These are phyloP conservation scores for Ectropis crepuscularia DNA, from an alignment of 2,888 invertebrate genomes.

Conservation along the genomic window DNA sequence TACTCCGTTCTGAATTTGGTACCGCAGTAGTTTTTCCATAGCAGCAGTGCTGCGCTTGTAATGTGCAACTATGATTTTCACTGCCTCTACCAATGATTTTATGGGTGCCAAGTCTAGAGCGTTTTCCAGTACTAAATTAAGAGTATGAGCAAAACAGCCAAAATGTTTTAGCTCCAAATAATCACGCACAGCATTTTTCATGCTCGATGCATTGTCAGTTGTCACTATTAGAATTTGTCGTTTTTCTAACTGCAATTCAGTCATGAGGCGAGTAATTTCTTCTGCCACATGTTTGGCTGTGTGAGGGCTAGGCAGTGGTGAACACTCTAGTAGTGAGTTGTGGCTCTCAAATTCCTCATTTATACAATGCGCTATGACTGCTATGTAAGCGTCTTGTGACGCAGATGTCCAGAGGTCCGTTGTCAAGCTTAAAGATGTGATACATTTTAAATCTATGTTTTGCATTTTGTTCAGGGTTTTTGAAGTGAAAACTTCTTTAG, in stretches of 20 bases:
- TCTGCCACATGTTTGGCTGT: slow-evolving; percentile 42
- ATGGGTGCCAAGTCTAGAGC: slow-evolving; percentile 23
- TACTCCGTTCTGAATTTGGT: slow-evolving; percentile 39
- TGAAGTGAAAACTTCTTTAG: too few species aligned
- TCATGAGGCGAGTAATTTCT: slow-evolving; percentile 19
- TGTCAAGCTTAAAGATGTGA: slow-evolving; percentile 40
- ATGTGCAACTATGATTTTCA: slow-evolving; percentile 38
- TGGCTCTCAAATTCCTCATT: slow-evolving; percentile 39
- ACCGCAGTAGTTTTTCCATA: slow-evolving; percentile 39
- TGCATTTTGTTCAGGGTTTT: slow-evolving; percentile 9
- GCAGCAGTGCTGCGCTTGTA: slow-evolving; percentile 39
- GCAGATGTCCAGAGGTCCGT: slow-evolving; percentile 48
- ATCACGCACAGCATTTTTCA: slow-evolving; percentile 40
- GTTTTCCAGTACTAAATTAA: slow-evolving; percentile 40
- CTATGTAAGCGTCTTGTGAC: slow-evolving; percentile 31
- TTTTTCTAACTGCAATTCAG: slow-evolving; percentile 8
- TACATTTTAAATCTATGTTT: slow-evolving; percentile 13
- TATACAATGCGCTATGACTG: slow-evolving; percentile 46
- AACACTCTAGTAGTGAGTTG: slow-evolving; percentile 29
- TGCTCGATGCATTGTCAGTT: slow-evolving; percentile 48
- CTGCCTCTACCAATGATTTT: slow-evolving; percentile 31
- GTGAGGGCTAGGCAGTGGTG: slow-evolving; percentile 30
- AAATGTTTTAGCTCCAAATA: slow-evolving; percentile 42
- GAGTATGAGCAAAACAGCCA: slow-evolving; percentile 43
- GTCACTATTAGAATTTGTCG: slow-evolving; percentile 27